Conservation (phyloP, 2,113 vertebrate genomes). For the Paracanthobrama guichenoti region DNA sequence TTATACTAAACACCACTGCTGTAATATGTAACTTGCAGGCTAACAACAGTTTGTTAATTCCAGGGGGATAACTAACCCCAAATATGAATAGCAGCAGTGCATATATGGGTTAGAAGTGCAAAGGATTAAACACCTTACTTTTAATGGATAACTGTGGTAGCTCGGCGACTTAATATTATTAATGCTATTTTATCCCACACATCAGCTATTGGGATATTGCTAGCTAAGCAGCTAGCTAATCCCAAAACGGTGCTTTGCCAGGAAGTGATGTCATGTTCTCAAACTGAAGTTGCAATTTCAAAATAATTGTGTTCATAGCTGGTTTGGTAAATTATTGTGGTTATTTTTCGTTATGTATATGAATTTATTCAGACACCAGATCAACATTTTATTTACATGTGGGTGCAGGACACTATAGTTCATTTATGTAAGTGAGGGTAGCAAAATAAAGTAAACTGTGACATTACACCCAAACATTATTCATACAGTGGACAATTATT, state of each 20-base stretch:
- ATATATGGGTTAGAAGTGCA: background rate
- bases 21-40: background rate
- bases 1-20: background rate
- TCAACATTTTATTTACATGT: too few species aligned
- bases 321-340: background rate
- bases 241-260: background rate
- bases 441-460: too few species aligned
- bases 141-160: background rate
- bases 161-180: background rate
- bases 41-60: background rate
- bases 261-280: slow-evolving; percentile 12
- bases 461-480: too few species aligned
- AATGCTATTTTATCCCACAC: background rate
- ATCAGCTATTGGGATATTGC: background rate
- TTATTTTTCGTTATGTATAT: too few species aligned
- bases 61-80: background rate
- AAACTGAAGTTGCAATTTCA: background rate
- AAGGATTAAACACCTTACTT: background rate
- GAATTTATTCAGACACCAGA: too few species aligned
- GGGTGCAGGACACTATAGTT: too few species aligned
- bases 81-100: background rate
- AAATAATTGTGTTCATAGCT: background rate
- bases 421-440: too few species aligned
- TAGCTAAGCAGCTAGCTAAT: slow-evolving; percentile 25
- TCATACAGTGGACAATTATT: too few species aligned